These are phyloP conservation scores for Tricholaema leucomelas DNA, from an alignment of 2,113 vertebrate genomes.

Conservation along the genomic window DNA sequence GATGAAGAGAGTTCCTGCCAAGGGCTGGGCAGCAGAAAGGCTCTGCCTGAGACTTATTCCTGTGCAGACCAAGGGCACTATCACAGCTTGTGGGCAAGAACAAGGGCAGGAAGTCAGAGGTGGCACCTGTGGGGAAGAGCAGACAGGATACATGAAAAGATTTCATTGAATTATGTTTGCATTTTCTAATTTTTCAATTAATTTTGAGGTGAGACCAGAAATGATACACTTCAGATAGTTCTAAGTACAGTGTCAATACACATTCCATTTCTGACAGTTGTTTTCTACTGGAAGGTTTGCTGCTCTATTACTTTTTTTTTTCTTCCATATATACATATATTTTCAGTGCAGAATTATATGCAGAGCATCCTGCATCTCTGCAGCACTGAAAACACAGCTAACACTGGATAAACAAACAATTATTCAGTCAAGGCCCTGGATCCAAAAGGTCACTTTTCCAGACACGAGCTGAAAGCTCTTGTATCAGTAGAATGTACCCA, in stretches of 20 bases:
- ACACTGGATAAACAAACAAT: neutral
- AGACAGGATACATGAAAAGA: too few relatives aligned
- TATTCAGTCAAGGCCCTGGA: neutral
- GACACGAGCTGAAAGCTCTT: neutral
- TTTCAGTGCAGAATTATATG: neutral
- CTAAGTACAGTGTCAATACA: neutral
- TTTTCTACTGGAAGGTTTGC: neutral
- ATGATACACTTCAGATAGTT: neutral
- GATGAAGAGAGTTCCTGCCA: neutral
- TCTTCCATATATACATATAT: too few relatives aligned
- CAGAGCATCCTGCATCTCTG: neutral
- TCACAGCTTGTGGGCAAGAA: too few relatives aligned
- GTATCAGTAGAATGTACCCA: neutral
- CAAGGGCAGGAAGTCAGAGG: too few relatives aligned
- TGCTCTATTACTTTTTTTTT: neutral
- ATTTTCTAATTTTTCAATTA: neutral
- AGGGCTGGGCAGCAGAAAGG: too few relatives aligned
- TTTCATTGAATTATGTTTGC: neutral
- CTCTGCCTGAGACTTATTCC: too few relatives aligned
- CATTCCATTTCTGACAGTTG: neutral
- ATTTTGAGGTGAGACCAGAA: neutral
- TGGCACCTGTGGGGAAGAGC: too few relatives aligned
- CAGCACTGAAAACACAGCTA: neutral
- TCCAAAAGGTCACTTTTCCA: slow-evolving; percentile 2
- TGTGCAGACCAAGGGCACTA: too few relatives aligned